phyloP scores from a whole-genome alignment of 2,797 vertebrate genomes.

The Corythornis leucogaster region DNA sequence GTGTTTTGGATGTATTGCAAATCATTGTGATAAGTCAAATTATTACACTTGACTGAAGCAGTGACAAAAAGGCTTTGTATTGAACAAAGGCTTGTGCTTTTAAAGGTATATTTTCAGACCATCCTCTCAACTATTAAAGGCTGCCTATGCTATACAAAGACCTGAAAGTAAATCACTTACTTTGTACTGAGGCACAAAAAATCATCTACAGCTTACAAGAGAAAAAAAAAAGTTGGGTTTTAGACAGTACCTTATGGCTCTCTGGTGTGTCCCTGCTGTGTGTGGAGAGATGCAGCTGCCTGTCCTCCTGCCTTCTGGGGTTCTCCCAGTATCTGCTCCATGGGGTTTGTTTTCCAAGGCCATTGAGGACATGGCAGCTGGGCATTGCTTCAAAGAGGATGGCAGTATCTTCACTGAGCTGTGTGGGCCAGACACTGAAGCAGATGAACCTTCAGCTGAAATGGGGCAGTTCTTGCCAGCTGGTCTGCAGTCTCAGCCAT shows the following conservation, averaged over 20 bases:
- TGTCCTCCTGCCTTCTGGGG: background rate
- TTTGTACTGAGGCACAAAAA: background rate
- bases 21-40: background rate
- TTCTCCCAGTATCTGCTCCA: background rate
- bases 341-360: background rate
- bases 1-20: background rate
- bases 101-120: background rate
- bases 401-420: background rate
- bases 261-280: background rate
- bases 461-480: background rate
- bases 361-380: background rate
- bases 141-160: background rate
- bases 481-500: background rate
- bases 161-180: slow-evolving; percentile 15
- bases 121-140: background rate
- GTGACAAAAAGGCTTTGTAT: background rate
- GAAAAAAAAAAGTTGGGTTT: background rate
- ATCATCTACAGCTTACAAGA: background rate
- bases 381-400: background rate
- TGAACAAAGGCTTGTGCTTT: background rate
- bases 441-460: background rate
- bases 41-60: background rate
- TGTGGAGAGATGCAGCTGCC: background rate
- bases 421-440: background rate
- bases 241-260: background rate